Base-by-base conservation (phyloP, 1,140 invertebrate genomes). In the Drosophila novamexicana region DNA sequence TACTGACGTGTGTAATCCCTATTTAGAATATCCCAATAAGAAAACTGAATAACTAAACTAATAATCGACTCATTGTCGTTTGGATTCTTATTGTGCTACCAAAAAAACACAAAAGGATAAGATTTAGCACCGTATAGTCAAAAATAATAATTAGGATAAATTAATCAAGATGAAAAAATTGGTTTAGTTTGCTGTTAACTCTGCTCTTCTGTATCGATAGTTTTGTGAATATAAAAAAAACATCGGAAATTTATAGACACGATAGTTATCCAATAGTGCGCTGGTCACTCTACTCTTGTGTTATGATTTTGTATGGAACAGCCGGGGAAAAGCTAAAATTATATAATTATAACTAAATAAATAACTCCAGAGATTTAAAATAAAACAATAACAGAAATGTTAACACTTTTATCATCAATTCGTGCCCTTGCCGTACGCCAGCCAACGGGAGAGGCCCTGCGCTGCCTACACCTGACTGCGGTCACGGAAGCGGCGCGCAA, bases 401-500 rank as follows among this genome's bases (percentile, higher is more conserved):
- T 89, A 54, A 84, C 88, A 7, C 45, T 91, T 34, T 29, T 90
- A 47, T 56, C 72, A 9, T 76, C 82, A 14, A 90, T 91, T 77
- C 77, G 90, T 16, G 68, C 77, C 0, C 54, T 91, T 14, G 70
- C 81, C 14, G 54, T 91, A 52, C 90, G 90, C 12, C 85, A 90
- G 36, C 49, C 64, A 34, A 44, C 79, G 0, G 54, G 64, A 5
- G 89, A 89, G 14, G 40, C 57, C 0, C 14, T 90, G n/a, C 73
- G 90, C 3, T 75, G 53, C 34, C 53, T 92, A 42, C 90, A 92
- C 79, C 91, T 93, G n/a, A 92, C 92, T 1, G 79, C 93, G 18
- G 81, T 93, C 9, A 92, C 81, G 53, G 93, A 94, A 83, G 96
- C 96, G 12, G 96, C 96, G 8, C 94, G 96, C 63, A 97, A 96